Percentiles rank a stretch among this genome's conserved stretches.
Evolutionary conservation across 2,888 invertebrate species (phyloP).

Genomic region (Drosophila colorata): DNA sequence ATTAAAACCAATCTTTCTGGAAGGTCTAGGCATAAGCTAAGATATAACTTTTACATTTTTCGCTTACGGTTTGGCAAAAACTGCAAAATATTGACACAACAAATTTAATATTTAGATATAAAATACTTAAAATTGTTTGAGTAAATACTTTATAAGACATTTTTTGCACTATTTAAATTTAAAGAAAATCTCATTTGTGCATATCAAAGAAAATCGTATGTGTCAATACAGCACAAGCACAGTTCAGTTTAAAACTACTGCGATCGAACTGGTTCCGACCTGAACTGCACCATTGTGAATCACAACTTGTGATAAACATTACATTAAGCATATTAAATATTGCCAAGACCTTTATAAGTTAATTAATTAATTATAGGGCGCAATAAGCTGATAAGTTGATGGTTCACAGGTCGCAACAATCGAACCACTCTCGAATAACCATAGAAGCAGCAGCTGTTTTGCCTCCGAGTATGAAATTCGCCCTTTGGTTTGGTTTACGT

Average conservation of each 20-base stretch:
- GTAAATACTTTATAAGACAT: too few species aligned
- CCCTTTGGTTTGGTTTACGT: constrained; percentile 65
- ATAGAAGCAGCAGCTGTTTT: constrained; percentile 24
- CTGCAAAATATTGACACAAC: too few species aligned
- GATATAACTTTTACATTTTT: too few species aligned
- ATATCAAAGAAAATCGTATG: background rate
- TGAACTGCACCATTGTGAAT: constrained; percentile 6
- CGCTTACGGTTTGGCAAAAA: too few species aligned
- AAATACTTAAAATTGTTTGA: background rate
- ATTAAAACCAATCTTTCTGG: too few species aligned
- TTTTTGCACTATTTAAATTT: background rate
- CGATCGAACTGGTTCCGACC: constrained; percentile 21
- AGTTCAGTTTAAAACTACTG: background rate
- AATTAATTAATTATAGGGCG: background rate
- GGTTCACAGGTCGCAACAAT: constrained; percentile 12
- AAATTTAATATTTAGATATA: background rate
- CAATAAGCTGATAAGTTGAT: background rate
- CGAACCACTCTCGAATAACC: background rate
- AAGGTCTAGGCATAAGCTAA: too few species aligned
- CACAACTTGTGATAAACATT: constrained; percentile 26
- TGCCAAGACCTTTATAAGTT: background rate
- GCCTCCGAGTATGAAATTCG: constrained; percentile 29
- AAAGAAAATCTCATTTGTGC: too few species aligned
- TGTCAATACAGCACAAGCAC: constrained; percentile 29
- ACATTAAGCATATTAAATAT: constrained; percentile 26